phyloP scores from a whole-genome alignment of 1,140 invertebrate genomes.

The Odontomachus brunneus region DNA sequence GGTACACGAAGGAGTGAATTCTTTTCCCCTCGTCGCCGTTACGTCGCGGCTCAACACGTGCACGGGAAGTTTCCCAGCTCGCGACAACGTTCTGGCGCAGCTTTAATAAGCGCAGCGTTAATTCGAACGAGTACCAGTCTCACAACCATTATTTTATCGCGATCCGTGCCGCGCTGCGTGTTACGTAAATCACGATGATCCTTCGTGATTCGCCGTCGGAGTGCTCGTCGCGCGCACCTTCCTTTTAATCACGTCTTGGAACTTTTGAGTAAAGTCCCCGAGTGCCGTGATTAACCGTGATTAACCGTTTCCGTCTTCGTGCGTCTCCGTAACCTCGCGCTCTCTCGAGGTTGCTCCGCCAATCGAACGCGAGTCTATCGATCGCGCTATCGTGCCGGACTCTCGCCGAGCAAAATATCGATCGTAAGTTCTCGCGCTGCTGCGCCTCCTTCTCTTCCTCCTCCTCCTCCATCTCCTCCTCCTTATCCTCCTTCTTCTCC shows the following conservation, averaged over 20 bases:
- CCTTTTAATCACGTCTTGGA: constrained; percentile 36
- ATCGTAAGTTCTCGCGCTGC: background rate
- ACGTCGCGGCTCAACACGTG: no score
- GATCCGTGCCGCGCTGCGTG: background rate
- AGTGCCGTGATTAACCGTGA: constrained; percentile 17
- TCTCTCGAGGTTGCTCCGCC: background rate
- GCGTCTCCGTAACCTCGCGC: background rate
- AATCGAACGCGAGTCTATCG: constrained; percentile 36
- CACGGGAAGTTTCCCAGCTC: no score
- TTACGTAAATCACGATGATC: constrained; percentile 23
- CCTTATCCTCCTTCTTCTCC: no score
- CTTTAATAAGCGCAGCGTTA: no score
- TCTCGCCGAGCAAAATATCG: constrained; percentile 5
- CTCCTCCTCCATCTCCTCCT: no score
- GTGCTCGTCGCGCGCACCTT: background rate
- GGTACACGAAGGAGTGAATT: no score
- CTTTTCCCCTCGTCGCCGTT: no score
- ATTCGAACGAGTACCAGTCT: no score
- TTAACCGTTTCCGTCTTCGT: constrained; percentile 33
- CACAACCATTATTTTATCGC: constrained; percentile 15
- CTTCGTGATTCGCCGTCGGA: constrained; percentile 2
- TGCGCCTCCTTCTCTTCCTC: background rate
- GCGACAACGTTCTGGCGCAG: no score
- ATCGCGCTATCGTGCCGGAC: constrained; percentile 3
- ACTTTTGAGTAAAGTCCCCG: constrained; percentile 6